A percentile compares a stretch with the other conserved stretches of the same genome.
These are phyloP conservation scores for Cherax destructor DNA, from an alignment of 1,140 invertebrate species.

Conservation along the genomic window DNA sequence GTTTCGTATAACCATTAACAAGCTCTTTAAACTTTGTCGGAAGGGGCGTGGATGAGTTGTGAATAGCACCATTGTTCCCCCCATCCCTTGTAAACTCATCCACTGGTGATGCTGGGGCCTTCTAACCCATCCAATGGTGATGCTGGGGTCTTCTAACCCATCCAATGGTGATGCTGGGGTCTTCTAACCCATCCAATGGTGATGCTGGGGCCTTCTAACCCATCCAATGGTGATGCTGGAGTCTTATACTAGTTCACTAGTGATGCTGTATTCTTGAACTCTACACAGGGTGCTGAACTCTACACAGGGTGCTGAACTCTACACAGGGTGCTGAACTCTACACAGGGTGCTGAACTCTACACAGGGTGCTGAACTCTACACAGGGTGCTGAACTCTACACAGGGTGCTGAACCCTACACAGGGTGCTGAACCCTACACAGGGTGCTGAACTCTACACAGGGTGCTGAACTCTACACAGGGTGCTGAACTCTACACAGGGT, in stretches of 20 bases:
- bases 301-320: no score
- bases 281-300: no score
- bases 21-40: constrained; percentile 48
- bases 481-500: no score
- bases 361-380: no score
- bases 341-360: no score
- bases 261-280: no score
- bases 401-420: no score
- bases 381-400: no score
- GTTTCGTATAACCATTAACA: constrained; percentile 53
- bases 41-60: constrained; percentile 12
- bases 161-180: background rate
- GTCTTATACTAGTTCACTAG: background rate
- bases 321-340: no score
- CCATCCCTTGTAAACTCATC: background rate
- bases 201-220: background rate
- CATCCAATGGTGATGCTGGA: background rate
- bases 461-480: no score
- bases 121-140: background rate
- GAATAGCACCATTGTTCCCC: background rate
- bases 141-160: background rate
- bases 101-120: background rate
- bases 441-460: no score
- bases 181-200: background rate
- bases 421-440: no score